A percentile compares a stretch with the other conserved stretches of the same genome.
phyloP scores from a whole-genome alignment of 2,888 invertebrate genomes.

The Machimus atricapillus region DNA sequence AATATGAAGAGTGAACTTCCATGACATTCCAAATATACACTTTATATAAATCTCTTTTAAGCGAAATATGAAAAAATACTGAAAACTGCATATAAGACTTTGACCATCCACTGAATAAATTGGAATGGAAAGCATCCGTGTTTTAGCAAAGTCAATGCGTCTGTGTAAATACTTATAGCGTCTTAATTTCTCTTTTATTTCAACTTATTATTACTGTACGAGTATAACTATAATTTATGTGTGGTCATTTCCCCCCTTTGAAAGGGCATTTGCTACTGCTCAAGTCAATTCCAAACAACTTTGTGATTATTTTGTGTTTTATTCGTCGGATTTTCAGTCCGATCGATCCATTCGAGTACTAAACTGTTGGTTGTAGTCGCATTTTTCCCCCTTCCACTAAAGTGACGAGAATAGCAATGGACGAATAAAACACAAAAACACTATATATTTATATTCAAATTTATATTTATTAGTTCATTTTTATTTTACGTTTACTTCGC shows the following conservation, averaged over 20 bases:
- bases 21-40: slow-evolving; percentile 25
- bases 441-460: background rate
- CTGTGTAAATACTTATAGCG: slow-evolving; percentile 3
- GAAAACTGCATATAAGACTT: background rate
- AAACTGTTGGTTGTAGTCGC: background rate
- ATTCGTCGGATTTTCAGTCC: background rate
- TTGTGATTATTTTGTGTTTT: slow-evolving; percentile 22
- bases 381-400: background rate
- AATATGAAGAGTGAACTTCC: background rate
- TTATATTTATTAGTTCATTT: slow-evolving; percentile 1
- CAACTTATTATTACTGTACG: background rate
- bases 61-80: background rate
- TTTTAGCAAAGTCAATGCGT: slow-evolving; percentile 8
- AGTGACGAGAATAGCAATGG: background rate
- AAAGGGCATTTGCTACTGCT: background rate
- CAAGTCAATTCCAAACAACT: slow-evolving; percentile 28
- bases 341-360: background rate
- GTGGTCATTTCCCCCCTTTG: slow-evolving; percentile 3
- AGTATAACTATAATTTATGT: background rate
- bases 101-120: background rate
- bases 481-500: background rate
- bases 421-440: background rate
- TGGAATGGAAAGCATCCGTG: background rate
- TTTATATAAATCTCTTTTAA: slow-evolving; percentile 1
- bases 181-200: slow-evolving; percentile 37